Percentiles rank a stretch among this genome's conserved stretches.
These are phyloP conservation scores for Nesogale talazaci DNA, from an alignment of 2,113 vertebrate genomes.

Conservation along the genomic window DNA sequence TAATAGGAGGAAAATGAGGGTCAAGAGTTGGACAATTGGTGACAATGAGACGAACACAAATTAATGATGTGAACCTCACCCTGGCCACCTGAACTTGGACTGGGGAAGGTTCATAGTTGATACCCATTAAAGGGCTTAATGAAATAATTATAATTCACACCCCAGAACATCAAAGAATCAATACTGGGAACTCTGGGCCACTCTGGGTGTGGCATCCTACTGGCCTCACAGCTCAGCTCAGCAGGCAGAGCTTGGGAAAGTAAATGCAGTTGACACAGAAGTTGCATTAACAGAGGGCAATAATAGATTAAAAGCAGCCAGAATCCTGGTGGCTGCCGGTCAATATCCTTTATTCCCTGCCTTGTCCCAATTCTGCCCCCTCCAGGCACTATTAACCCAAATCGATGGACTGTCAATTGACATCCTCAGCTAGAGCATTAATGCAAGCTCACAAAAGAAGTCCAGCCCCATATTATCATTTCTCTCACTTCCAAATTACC, in stretches of 20 bases:
- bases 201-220: conserved; percentile 68
- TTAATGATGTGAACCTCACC: conserved; percentile 51
- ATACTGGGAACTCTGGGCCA: conserved; percentile 83
- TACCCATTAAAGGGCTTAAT: conserved; percentile 88
- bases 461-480: conserved; percentile 90
- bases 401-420: conserved; percentile 94
- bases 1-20: conserved; percentile 64
- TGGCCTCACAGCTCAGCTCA: conserved; percentile 82
- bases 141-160: conserved; percentile 88
- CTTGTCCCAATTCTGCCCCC: conserved; percentile 86
- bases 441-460: conserved; percentile 95
- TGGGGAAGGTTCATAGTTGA: conserved; percentile 86
- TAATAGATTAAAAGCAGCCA: conserved; percentile 95
- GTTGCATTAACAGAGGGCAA: conserved; percentile 94
- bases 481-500: conserved; percentile 95
- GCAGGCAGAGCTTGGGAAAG: conserved; percentile 80
- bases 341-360: conserved; percentile 93
- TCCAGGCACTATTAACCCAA: conserved; percentile 87
- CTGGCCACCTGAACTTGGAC: conserved; percentile 61
- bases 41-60: conserved; percentile 71
- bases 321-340: conserved; percentile 90
- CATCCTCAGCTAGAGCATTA: conserved; percentile 92
- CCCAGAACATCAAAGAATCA: conserved; percentile 82
- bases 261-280: conserved; percentile 86
- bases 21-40: conserved; percentile 58